Conservation (phyloP, 1,140 invertebrate species). For the Dendroctonus ponderosae region DNA sequence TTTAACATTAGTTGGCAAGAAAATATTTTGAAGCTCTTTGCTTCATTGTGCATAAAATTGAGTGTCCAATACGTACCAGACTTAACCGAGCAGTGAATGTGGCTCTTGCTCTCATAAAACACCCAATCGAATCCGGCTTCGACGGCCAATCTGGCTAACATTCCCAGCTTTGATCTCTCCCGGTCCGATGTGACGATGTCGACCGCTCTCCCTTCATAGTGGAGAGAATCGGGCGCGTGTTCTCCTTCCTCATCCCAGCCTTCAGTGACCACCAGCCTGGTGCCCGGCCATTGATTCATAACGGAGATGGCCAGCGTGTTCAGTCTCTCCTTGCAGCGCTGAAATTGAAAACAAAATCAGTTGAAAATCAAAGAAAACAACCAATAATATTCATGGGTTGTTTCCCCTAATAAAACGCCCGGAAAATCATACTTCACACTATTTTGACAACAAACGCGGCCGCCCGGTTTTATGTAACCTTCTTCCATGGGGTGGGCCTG, state of each 20-base stretch:
- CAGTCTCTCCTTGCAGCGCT: conserved; percentile 94
- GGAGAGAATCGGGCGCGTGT: conserved; percentile 79
- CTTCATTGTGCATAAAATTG: too few relatives aligned
- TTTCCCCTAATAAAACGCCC: too few relatives aligned
- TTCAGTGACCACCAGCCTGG: conserved; percentile 88
- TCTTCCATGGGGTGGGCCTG: conserved; percentile 38
- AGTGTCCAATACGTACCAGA: too few relatives aligned
- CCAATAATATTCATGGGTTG: too few relatives aligned
- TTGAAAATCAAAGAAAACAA: too few relatives aligned
- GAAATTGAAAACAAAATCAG: conserved; percentile 48
- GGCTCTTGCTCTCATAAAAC: conserved; percentile 89
- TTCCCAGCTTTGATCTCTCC: conserved; percentile 90
- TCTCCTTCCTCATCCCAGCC: conserved; percentile 89
- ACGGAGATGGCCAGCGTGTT: conserved; percentile 93
- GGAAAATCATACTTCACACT: conserved; percentile 41
- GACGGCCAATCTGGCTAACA: conserved; percentile 92
- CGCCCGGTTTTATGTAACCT: conserved; percentile 38
- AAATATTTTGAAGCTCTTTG: too few relatives aligned
- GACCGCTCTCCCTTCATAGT: conserved; percentile 94
- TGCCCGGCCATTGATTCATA: conserved; percentile 96
- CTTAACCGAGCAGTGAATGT: conserved; percentile 97
- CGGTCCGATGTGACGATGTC: conserved; percentile 93
- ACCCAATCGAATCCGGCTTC: conserved; percentile 99
- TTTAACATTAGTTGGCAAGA: too few relatives aligned
- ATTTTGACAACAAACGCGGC: conserved; percentile 42